Base-by-base conservation (phyloP, 2,113 vertebrate genomes). In the Dascyllus trimaculatus region DNA sequence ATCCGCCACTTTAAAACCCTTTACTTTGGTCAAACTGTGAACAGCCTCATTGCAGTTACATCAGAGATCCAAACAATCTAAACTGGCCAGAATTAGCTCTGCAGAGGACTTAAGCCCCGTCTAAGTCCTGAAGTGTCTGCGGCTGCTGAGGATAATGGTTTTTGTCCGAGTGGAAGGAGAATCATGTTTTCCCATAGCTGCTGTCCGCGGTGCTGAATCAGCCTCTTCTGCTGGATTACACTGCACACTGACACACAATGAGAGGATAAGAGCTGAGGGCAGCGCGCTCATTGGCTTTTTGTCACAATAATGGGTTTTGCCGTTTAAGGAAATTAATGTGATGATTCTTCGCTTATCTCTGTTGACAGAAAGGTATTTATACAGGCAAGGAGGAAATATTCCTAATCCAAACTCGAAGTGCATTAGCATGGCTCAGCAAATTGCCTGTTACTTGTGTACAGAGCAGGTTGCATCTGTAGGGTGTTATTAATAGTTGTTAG, bases 171-270 rank as follows among this genome's bases (percentile, higher is more conserved):
- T 1, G 32, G 40, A 57, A 49, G 43, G 51, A 67, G 53, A 70
- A 45, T 24, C 15, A 51, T 58, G 67, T 63, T 11, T 22, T 32
- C n/a, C 60, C 24, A 6, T 1, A 14, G 69, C 49, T 14, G 75
- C 82, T 87, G 87, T 89, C 80, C 72, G 1, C 71, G 80, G 80
- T 89, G 59, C 89, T 89, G 87, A 84, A 60, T 85, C 71, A 84
- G 63, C 63, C 61, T 69, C 57, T 72, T 62, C 45, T 64, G 18
- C 22, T 4, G 80, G 63, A 83, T 83, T 68, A 68, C 38, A 5
- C 58, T 53, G 58, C 35, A 56, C 21, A 25, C 59, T 57, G 49
- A 67, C 53, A 69, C 51, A 71, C 73, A 81, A 48, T 60, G 72
- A 74, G 48, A 62, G 71, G 15, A 43, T 19, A 19, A 59, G 68